A percentile compares a stretch with the other conserved stretches of the same genome.
These are phyloP conservation scores for Toxotes jaculatrix DNA, from an alignment of 2,113 vertebrate species.

Conservation along the genomic window DNA sequence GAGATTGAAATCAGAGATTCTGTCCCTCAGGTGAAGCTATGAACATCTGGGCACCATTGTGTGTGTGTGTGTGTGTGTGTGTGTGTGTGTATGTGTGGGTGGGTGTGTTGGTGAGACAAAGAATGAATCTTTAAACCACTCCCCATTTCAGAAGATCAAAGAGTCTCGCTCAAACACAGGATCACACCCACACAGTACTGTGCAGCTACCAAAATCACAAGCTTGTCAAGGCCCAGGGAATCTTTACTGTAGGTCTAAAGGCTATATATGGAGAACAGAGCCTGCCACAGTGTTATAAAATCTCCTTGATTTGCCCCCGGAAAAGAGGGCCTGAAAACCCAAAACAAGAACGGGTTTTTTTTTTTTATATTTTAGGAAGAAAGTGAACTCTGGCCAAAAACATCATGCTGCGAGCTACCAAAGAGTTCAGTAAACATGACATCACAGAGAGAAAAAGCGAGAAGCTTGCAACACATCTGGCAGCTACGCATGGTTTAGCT, in stretches of 20 bases:
- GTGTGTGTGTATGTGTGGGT: conserved; percentile 22
- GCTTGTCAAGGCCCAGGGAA: conserved; percentile 13
- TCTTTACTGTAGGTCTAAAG: conserved; percentile 22
- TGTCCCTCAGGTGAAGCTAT: conserved; percentile 38
- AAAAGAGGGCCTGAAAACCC: conserved; percentile 36
- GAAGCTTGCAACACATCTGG: conserved; percentile 77
- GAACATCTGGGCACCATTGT: conserved; percentile 37
- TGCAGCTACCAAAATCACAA: conserved; percentile 42
- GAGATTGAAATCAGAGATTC: conserved; percentile 21
- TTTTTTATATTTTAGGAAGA: conserved; percentile 41
- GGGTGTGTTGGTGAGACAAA: conserved; percentile 35
- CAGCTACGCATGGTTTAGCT: conserved; percentile 63
- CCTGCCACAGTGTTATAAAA: conserved; percentile 14
- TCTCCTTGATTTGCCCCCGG: conserved; percentile 28
- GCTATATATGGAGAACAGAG: conserved; percentile 22
- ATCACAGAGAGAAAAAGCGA: conserved; percentile 58
- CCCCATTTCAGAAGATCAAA: conserved; percentile 68
- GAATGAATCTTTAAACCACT: conserved; percentile 62
- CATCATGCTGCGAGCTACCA: conserved; percentile 56
- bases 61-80: conserved; percentile 12
- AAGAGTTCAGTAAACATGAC: conserved; percentile 67
- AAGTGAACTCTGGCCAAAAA: conserved; percentile 65
- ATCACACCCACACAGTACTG: conserved; percentile 58
- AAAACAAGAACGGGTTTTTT: conserved; percentile 30
- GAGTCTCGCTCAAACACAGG: conserved; percentile 46